Percentiles rank a stretch among this genome's conserved stretches.
These are phyloP conservation scores for Scopus umbretta DNA, from an alignment of 2,113 vertebrate genomes.

Conservation along the genomic window DNA sequence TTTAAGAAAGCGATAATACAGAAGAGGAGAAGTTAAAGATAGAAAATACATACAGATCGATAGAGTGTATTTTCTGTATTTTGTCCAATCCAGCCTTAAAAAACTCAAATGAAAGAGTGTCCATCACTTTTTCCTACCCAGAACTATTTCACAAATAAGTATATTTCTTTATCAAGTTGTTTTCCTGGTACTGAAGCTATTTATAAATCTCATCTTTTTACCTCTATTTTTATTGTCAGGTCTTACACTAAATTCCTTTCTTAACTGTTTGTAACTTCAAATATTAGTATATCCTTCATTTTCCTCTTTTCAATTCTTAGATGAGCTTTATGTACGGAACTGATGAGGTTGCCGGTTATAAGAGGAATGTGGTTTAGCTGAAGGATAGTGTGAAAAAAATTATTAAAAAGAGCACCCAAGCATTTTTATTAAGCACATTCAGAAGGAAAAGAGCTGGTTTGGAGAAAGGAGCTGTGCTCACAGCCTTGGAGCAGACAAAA, in stretches of 20 bases:
- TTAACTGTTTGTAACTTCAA: background rate
- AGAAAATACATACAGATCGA: background rate
- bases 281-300: background rate
- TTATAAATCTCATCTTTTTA: background rate
- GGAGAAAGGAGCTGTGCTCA: background rate
- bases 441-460: background rate
- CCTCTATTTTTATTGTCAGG: background rate
- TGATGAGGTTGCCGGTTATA: background rate
- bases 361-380: background rate
- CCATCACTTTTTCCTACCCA: background rate
- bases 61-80: background rate
- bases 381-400: background rate
- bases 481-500: background rate
- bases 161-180: background rate
- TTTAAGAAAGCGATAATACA: background rate
- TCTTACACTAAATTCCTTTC: background rate
- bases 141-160: background rate
- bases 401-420: background rate
- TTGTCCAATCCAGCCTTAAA: background rate
- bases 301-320: background rate
- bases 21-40: background rate
- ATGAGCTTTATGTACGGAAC: background rate
- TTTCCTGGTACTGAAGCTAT: background rate
- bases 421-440: background rate
- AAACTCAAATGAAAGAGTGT: background rate